A percentile compares a stretch with the other conserved stretches of the same genome.
Evolutionary conservation across 92 coral and sea anemone genomes (phyloP).

Genomic region (Meandrina meandrites): DNA sequence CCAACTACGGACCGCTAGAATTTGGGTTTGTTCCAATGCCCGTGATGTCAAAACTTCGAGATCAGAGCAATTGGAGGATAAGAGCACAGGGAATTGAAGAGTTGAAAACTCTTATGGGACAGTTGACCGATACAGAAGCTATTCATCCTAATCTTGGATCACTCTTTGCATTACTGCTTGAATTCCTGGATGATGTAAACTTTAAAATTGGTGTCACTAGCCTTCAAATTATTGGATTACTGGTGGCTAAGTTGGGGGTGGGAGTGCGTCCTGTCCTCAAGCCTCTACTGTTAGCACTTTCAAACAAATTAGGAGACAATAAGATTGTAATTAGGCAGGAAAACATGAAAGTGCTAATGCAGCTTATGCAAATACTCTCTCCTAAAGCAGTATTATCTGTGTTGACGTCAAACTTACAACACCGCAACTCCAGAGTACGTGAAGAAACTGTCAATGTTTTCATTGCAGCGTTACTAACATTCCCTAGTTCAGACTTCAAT

Average conservation of each 20-base stretch:
- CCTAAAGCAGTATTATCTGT: slow-evolving; percentile 81
- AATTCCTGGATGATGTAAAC: slow-evolving; percentile 87
- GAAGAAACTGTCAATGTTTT: slow-evolving; percentile 97
- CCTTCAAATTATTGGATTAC: slow-evolving; percentile 85
- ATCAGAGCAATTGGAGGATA: slow-evolving; percentile 93
- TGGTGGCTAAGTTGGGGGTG: slow-evolving; percentile 81
- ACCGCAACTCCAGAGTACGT: slow-evolving; percentile 93
- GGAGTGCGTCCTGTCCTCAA: slow-evolving; percentile 81
- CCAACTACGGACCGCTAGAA: slow-evolving; percentile 54
- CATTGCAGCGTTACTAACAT: slow-evolving; percentile 90
- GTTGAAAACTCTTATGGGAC: slow-evolving; percentile 79
- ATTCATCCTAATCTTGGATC: slow-evolving; percentile 82
- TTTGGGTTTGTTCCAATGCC: slow-evolving; percentile 86
- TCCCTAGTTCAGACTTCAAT: slow-evolving; percentile 96
- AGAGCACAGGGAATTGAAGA: slow-evolving; percentile 96
- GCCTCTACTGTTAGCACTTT: slow-evolving; percentile 73
- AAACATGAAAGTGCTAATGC: slow-evolving; percentile 97
- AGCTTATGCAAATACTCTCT: slow-evolving; percentile 95
- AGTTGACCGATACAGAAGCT: slow-evolving; percentile 68
- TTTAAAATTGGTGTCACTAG: slow-evolving; percentile 94
- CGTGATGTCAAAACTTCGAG: slow-evolving; percentile 78
- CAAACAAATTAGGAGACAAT: slow-evolving; percentile 94
- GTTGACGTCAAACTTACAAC: slow-evolving; percentile 83
- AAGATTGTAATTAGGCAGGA: slow-evolving; percentile 97
- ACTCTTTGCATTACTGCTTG: slow-evolving; percentile 82